phyloP scores from a whole-genome alignment of 2,797 vertebrate genomes.

The Pelobates cultripes region DNA sequence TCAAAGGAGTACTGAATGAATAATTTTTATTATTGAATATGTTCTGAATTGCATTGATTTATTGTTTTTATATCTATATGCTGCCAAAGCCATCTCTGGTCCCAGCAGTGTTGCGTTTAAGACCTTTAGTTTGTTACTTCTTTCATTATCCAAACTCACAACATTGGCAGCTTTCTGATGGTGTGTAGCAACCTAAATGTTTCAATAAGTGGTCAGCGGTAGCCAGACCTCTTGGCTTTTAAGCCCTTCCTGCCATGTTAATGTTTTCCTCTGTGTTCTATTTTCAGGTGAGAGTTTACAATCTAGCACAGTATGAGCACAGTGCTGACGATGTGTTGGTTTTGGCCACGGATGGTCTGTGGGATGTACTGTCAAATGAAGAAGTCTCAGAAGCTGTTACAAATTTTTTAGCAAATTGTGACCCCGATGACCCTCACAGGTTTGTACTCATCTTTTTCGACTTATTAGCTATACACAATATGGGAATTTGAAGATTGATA shows the following conservation, averaged over 20 bases:
- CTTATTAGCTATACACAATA: no score
- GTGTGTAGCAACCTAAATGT: not conserved
- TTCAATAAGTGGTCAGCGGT: not conserved
- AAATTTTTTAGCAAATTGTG: constrained; percentile 94
- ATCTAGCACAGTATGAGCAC: constrained; percentile 83
- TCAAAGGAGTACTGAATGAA: no score
- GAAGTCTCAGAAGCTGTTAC: constrained; percentile 91
- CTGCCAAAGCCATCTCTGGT: no score
- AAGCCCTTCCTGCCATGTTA: not conserved
- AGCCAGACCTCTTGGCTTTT: no score
- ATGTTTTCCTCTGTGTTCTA: constrained; percentile 6
- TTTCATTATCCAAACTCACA: no score
- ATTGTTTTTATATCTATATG: no score
- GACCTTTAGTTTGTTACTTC: no score
- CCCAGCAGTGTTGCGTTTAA: no score
- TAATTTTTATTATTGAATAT: no score
- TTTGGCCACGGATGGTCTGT: constrained; percentile 94
- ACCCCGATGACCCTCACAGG: constrained; percentile 95
- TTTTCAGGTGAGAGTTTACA: constrained; percentile 88
- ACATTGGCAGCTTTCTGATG: not conserved
- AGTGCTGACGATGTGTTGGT: constrained; percentile 90
- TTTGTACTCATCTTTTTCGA: constrained; percentile 59
- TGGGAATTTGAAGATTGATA: no score
- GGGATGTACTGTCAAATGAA: constrained; percentile 96
- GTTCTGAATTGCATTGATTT: no score